phyloP scores from a whole-genome alignment of 2,797 vertebrate species.

The Pseudomugil gertrudae region DNA sequence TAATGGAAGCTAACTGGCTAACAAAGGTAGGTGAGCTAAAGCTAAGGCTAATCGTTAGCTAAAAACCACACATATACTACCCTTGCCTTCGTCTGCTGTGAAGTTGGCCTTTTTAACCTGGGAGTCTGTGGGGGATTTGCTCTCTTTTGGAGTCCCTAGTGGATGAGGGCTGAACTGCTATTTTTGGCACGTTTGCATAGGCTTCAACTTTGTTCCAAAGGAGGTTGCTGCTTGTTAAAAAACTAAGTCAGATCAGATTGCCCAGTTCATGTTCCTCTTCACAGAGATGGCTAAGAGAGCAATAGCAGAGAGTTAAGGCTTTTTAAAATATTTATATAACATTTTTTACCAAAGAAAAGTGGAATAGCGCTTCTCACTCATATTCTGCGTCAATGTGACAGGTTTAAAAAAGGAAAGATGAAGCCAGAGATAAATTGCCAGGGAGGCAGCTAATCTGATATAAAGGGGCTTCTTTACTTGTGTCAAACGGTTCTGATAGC shows the following conservation, averaged over 20 bases:
- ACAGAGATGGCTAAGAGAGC: slow-evolving; percentile 16
- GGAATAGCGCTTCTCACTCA: slow-evolving; percentile 20
- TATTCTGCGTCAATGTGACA: slow-evolving; percentile 32
- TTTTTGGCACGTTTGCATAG: too few relatives aligned
- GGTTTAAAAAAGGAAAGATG: slow-evolving; percentile 19
- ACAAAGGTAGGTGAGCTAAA: too few relatives aligned
- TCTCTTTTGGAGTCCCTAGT: too few relatives aligned
- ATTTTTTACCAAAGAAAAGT: slow-evolving; percentile 31
- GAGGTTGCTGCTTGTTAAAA: slow-evolving; percentile 34
- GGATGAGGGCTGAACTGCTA: too few relatives aligned
- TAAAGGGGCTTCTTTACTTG: slow-evolving; percentile 10
- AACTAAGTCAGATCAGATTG: slow-evolving; percentile 37
- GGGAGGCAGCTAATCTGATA: slow-evolving; percentile 25
- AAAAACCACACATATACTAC: too few relatives aligned
- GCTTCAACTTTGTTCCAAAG: too few relatives aligned
- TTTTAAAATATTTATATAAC: slow-evolving; percentile 24
- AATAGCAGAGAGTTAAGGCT: slow-evolving; percentile 27
- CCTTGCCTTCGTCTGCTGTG: too few relatives aligned
- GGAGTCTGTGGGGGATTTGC: too few relatives aligned
- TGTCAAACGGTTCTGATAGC: slow-evolving; percentile 17
- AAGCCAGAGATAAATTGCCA: slow-evolving; percentile 25
- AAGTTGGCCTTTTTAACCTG: too few relatives aligned
- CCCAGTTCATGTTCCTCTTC: slow-evolving; percentile 37
- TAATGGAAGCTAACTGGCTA: too few relatives aligned
- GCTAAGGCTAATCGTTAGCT: too few relatives aligned